Conservation (phyloP, 2,113 vertebrate genomes). For the Papio anubis region DNA sequence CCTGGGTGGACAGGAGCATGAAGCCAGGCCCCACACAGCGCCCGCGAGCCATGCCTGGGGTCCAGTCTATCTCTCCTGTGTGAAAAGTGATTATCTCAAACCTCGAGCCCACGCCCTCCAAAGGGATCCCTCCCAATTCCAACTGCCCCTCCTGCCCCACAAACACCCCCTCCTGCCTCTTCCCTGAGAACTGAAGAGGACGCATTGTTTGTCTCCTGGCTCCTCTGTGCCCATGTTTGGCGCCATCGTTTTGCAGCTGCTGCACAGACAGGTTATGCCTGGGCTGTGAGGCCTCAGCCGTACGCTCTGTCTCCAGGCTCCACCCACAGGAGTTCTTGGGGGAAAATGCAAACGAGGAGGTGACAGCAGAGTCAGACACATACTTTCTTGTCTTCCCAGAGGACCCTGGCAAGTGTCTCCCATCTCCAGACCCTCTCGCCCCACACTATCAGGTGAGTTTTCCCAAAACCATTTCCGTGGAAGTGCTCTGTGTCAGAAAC, state of each 20-base stretch:
- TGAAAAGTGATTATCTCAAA: too few species aligned
- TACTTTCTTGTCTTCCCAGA: neutral
- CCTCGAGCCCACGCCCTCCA: too few species aligned
- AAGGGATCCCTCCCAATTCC: too few species aligned
- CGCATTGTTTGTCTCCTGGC: fast-evolving
- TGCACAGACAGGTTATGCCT: too few species aligned
- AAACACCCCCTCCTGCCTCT: neutral
- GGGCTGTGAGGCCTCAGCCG: neutral
- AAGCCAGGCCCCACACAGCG: neutral
- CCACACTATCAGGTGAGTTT: fast-evolving
- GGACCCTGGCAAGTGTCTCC: fast-evolving
- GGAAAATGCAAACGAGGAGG: too few species aligned
- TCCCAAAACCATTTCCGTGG: neutral
- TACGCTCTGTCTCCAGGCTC: neutral
- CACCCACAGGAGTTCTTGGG: too few species aligned
- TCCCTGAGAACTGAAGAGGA: neutral
- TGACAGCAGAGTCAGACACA: neutral
- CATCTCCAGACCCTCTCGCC: neutral
- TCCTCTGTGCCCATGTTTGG: neutral
- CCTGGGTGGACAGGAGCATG: neutral
- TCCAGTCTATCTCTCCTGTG: neutral
- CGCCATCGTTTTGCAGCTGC: fast-evolving
- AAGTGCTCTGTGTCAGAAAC: neutral
- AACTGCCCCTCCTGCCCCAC: fast-evolving
- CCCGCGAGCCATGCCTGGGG: fast-evolving